Conservation (phyloP, 2,888 invertebrate species). For the Apamea crenata region DNA sequence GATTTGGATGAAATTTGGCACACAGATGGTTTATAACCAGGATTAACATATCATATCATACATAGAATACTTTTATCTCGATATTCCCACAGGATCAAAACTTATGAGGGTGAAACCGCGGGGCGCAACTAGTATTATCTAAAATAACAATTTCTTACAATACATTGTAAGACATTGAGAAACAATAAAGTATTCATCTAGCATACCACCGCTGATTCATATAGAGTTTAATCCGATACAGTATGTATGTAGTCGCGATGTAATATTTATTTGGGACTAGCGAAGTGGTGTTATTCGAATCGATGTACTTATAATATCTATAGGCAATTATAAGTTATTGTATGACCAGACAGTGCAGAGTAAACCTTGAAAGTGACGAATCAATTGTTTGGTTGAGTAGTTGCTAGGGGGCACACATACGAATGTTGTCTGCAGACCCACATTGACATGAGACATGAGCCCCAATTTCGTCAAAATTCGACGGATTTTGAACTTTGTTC, state of each 20-base stretch:
- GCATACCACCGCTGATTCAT: neutral
- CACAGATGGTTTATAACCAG: no score
- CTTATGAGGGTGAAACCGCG: no score
- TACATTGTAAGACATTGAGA: neutral
- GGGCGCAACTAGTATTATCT: no score
- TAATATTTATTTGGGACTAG: constrained; percentile 19
- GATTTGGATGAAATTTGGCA: no score
- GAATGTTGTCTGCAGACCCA: neutral
- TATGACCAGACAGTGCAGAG: neutral
- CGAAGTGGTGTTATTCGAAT: neutral
- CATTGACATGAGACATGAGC: no score
- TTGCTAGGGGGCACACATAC: neutral
- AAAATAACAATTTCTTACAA: neutral
- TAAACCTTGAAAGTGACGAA: neutral
- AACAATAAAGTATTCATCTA: neutral
- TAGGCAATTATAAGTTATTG: neutral
- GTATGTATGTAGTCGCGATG: neutral
- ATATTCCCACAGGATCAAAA: no score
- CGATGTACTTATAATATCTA: no score
- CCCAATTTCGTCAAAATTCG: neutral
- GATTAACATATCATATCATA: no score
- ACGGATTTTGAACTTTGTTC: neutral
- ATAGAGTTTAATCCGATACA: neutral
- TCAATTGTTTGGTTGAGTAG: neutral
- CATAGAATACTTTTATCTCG: no score